These are phyloP conservation scores for Archilochus colubris DNA, from an alignment of 2,113 vertebrate species.

Conservation along the genomic window DNA sequence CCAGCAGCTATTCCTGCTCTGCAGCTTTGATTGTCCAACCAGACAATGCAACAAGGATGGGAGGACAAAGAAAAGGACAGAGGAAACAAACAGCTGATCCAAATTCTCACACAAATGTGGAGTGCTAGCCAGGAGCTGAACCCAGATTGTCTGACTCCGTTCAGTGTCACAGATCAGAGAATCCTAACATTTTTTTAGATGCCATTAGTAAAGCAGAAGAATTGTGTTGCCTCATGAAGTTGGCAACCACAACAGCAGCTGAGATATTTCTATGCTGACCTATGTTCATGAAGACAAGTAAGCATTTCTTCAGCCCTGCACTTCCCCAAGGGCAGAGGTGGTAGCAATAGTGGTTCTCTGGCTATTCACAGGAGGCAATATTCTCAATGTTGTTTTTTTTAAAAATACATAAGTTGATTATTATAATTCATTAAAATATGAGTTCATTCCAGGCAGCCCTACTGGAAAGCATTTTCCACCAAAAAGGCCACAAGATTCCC, in stretches of 20 bases:
- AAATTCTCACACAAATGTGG: background rate
- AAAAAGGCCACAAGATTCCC: background rate
- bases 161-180: background rate
- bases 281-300: background rate
- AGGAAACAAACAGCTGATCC: background rate
- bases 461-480: background rate
- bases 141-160: background rate
- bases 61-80: background rate
- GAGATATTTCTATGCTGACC: background rate
- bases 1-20: background rate
- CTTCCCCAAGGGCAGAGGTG: background rate
- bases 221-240: background rate
- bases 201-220: background rate
- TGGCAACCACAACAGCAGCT: background rate
- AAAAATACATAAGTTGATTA: background rate
- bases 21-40: background rate
- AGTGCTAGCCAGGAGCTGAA: background rate
- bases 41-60: background rate
- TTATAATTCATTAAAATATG: background rate
- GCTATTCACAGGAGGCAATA: background rate
- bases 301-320: background rate
- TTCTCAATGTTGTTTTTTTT: background rate
- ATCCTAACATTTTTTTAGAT: background rate
- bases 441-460: background rate
- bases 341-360: background rate